phyloP scores from a whole-genome alignment of 2,888 invertebrate species.

The Megalurothrips usitatus region DNA sequence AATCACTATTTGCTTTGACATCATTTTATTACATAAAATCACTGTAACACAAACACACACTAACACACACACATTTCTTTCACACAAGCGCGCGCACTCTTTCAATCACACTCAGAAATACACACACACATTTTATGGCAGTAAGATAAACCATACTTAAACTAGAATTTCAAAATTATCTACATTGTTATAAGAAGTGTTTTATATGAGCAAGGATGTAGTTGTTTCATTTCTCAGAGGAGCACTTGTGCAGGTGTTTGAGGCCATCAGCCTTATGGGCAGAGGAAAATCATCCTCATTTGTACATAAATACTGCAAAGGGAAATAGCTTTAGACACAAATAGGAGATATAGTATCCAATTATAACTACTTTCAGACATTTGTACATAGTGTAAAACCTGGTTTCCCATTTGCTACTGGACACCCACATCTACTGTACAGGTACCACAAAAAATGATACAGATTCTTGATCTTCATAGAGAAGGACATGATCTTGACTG shows the following conservation, averaged over 20 bases:
- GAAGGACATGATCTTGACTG: not conserved
- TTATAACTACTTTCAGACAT: not conserved
- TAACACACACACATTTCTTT: not conserved
- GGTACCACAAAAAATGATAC: not conserved
- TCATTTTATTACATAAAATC: not conserved
- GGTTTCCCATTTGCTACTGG: not conserved
- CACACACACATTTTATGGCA: not conserved
- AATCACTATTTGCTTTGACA: conserved; percentile 9
- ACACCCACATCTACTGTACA: not conserved
- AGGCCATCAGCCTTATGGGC: not conserved
- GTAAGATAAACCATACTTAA: not conserved
- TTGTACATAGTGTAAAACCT: not conserved
- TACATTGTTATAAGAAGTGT: not conserved
- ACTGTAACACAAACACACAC: not conserved
- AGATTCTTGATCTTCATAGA: not conserved
- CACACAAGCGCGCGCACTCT: not conserved
- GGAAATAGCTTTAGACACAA: not conserved
- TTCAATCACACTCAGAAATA: not conserved
- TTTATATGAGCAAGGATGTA: not conserved
- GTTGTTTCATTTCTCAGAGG: not conserved
- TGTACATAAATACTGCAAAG: not conserved
- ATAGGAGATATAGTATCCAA: not conserved
- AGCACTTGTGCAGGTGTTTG: not conserved
- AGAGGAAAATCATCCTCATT: not conserved
- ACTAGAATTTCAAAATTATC: not conserved